These are phyloP conservation scores for Platalea minor DNA, from an alignment of 2,797 vertebrate species.

Conservation along the genomic window DNA sequence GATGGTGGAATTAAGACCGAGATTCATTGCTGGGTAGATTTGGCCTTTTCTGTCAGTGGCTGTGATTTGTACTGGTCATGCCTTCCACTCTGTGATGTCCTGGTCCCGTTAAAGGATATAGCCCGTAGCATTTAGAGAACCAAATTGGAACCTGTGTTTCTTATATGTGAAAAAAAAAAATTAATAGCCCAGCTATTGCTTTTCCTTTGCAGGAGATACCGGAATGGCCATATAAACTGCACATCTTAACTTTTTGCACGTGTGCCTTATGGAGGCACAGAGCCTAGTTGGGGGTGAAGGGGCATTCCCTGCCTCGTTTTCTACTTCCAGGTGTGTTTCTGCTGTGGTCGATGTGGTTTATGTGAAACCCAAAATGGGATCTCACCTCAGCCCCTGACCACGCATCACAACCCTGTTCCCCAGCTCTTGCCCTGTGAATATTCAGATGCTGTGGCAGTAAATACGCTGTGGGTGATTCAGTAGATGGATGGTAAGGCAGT, in stretches of 20 bases:
- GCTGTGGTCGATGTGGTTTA: neutral
- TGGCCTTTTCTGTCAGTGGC: neutral
- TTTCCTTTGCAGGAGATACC: neutral
- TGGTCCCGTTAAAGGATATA: neutral
- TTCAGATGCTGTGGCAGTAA: neutral
- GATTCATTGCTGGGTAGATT: neutral
- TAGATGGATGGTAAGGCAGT: neutral
- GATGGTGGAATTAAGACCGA: neutral
- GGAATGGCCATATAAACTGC: neutral
- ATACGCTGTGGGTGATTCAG: neutral
- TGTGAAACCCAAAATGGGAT: neutral
- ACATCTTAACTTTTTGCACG: fast-evolving
- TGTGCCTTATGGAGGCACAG: neutral
- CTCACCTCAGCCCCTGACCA: neutral
- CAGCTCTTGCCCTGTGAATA: neutral
- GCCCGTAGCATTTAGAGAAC: neutral
- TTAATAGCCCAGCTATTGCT: neutral
- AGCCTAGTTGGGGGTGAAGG: neutral
- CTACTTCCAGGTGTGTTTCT: neutral
- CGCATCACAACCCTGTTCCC: neutral
- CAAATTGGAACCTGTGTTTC: neutral
- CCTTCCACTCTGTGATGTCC: neutral
- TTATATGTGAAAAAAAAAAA: neutral
- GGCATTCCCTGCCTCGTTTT: neutral
- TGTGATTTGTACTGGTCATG: neutral